Conservation (phyloP, 2,113 vertebrate genomes). For the Semnornis frantzii region DNA sequence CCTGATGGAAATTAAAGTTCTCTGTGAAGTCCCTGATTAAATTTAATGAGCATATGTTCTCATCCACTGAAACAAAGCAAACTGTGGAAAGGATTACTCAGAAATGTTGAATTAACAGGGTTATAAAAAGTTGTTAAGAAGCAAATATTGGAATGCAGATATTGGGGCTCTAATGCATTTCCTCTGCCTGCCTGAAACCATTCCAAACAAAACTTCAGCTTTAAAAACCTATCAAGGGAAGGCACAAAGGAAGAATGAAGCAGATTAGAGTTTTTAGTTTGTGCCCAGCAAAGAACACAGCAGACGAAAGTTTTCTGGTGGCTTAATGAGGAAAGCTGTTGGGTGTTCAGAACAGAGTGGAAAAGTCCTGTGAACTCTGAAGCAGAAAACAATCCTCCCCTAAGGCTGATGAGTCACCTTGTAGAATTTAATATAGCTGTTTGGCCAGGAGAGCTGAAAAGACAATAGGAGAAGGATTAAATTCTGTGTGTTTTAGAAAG, state of each 20-base stretch:
- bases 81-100: neutral
- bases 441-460: neutral
- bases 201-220: neutral
- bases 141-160: conserved; percentile 17
- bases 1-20: conserved; percentile 37
- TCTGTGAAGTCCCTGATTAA: conserved; percentile 53
- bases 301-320: neutral
- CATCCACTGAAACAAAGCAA: conserved; percentile 6
- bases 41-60: conserved; percentile 46
- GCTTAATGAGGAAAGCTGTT: neutral
- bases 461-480: neutral
- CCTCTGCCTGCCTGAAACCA: neutral
- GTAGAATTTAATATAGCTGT: neutral
- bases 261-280: neutral
- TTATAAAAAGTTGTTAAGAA: neutral
- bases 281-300: neutral
- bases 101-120: neutral
- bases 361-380: neutral
- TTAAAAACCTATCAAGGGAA: neutral
- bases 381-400: neutral
- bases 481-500: neutral
- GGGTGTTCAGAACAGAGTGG: neutral
- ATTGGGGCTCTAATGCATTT: neutral
- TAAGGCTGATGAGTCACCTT: neutral
- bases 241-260: neutral